phyloP scores from a whole-genome alignment of 2,113 vertebrate genomes.

The Electrona antarctica region DNA sequence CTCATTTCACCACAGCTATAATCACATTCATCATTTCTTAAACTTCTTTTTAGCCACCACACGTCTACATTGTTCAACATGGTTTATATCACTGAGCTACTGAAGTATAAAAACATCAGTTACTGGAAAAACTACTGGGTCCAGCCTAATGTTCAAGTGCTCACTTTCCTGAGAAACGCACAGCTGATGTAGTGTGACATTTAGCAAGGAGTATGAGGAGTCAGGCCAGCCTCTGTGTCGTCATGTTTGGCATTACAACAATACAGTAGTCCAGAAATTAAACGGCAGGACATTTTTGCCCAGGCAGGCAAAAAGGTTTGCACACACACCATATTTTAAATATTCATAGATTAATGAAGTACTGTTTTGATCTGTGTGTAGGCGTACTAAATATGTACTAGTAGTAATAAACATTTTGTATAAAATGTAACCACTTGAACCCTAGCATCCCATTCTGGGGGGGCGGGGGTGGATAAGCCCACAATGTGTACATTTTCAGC shows the following conservation, averaged over 20 bases:
- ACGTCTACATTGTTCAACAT: constrained; percentile 21
- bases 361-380: constrained; percentile 13
- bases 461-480: no score
- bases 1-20: constrained; percentile 51
- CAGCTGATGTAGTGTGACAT: constrained; percentile 51
- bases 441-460: no score
- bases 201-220: constrained; percentile 25
- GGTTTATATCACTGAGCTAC: constrained; percentile 45
- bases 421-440: no score
- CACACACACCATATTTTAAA: constrained; percentile 4
- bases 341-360: constrained; percentile 3
- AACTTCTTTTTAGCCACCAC: constrained; percentile 18
- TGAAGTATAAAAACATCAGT: constrained; percentile 58
- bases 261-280: constrained; percentile 3
- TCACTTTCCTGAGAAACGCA: constrained; percentile 77
- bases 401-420: no score
- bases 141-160: constrained; percentile 60
- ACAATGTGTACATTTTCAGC: no score
- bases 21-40: constrained; percentile 47
- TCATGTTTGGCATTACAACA: not conserved
- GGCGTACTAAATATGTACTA: no score
- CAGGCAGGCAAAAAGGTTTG: constrained; percentile 48
- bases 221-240: constrained; percentile 16
- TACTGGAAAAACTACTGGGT: constrained; percentile 56
- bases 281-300: not conserved